Evolutionary conservation across 2,888 invertebrate species (phyloP), one percentile per base, ranked within the genome.

Genomic region (Pristionchus maxplancki): DNA sequence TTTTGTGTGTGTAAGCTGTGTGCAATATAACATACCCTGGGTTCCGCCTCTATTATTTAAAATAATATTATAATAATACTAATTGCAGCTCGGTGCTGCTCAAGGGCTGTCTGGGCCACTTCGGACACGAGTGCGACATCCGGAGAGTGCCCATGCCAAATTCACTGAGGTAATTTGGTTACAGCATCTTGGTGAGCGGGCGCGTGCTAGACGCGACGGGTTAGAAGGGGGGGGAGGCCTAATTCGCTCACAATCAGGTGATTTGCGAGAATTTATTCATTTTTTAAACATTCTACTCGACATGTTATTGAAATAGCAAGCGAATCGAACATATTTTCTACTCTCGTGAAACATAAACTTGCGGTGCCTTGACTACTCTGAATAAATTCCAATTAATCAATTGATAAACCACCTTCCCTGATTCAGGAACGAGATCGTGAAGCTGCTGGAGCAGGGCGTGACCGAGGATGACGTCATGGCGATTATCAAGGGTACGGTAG

Each of bases 101-200:
- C 6, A 90, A 90, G 31, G 91, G 92, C 17, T 92, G 92, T 74
- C 90, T 91, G 11, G 89, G 90, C 13, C 92, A 92, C 83, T 89
- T 90, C 31, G 92, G 92, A 0, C 92, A 92, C 81, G 89, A 89
- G 0, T 58, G 83, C 4, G 90, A 90, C 67, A 90, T 91, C 4
- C 88, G 90, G 1, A 40, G 83, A 0, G 89, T 92, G 44, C 92
- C 92, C 3, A 31, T 92, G 13, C 89, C 91, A 0, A 89, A 90
- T 1, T 53, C 85, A 1, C 89, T 91, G 15, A 86, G 88, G 78
- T 78, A 48, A 71, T 71, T 37, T 1, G 44, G 11, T 71, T 37
- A 58, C 86, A 88, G 78, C 58, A 0, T n/a, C n/a, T n/a, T n/a
- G n/a, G n/a, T n/a, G n/a, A n/a, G n/a, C n/a, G n/a, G n/a, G n/a